Conservation (phyloP, 2,797 vertebrate species). For the Semotilus atromaculatus region DNA sequence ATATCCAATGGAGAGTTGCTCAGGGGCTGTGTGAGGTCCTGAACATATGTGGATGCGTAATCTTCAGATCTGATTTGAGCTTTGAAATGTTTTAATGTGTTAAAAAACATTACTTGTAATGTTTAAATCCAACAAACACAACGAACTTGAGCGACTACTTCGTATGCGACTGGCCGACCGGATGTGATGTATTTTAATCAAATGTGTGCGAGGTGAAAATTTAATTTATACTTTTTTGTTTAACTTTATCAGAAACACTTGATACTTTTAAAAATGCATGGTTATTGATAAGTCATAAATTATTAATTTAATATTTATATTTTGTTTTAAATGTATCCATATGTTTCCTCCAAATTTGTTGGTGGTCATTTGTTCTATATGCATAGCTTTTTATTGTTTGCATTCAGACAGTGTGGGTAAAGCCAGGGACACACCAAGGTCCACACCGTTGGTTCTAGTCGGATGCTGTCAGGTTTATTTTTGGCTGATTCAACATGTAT, state of each 20-base stretch:
- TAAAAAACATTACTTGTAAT: too few relatives aligned
- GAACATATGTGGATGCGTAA: neutral
- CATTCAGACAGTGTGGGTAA: neutral
- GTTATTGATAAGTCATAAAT: neutral
- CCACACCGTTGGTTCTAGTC: too few relatives aligned
- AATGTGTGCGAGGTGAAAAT: too few relatives aligned
- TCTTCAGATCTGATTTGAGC: neutral
- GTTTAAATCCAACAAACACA: too few relatives aligned
- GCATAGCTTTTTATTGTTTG: neutral
- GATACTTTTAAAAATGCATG: neutral
- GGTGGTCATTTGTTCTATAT: neutral
- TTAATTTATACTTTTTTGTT: too few relatives aligned
- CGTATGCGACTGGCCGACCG: neutral
- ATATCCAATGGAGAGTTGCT: neutral
- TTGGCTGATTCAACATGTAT: too few relatives aligned
- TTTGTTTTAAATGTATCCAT: neutral
- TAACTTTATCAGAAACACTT: too few relatives aligned
- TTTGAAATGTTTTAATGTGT: neutral
- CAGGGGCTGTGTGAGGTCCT: neutral
- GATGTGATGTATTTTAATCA: neutral
- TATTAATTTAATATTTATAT: neutral
- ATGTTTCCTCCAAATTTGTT: neutral
- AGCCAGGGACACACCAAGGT: too few relatives aligned
- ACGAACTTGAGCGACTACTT: neutral
- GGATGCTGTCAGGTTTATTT: too few relatives aligned